Evolutionary conservation across 2,888 invertebrate species (phyloP).

Genomic region (Stenolophus ochropezus): DNA sequence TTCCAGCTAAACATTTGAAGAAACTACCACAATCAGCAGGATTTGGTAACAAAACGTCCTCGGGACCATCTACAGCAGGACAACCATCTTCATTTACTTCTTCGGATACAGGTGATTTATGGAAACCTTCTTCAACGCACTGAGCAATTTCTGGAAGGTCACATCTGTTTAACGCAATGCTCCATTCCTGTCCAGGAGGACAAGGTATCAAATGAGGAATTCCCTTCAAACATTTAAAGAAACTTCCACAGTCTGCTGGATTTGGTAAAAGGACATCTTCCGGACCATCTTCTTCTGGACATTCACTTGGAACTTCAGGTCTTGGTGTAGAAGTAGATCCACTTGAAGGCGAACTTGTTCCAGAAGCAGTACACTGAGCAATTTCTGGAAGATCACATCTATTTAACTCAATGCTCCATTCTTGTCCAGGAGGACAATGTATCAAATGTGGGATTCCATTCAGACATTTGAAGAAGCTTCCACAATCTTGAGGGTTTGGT

Average conservation of each 20-base stretch:
- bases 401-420: slow-evolving; percentile 27
- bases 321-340: not conserved
- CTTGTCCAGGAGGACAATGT: slow-evolving; percentile 60
- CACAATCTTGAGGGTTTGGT: slow-evolving; percentile 57
- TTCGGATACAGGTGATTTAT: too few relatives aligned
- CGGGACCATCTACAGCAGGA: slow-evolving; percentile 48
- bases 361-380: slow-evolving; percentile 36
- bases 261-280: slow-evolving; percentile 51
- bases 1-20: slow-evolving; percentile 46
- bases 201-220: slow-evolving; percentile 31
- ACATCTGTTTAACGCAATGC: slow-evolving; percentile 39
- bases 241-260: slow-evolving; percentile 56
- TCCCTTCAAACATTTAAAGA: slow-evolving; percentile 56
- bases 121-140: slow-evolving; percentile 43
- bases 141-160: slow-evolving; percentile 59
- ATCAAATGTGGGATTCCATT: slow-evolving; percentile 58
- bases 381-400: slow-evolving; percentile 44
- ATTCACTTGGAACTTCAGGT: not conserved
- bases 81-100: too few relatives aligned
- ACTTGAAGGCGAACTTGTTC: not conserved
- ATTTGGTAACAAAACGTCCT: slow-evolving; percentile 52
- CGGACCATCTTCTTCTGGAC: slow-evolving; percentile 52
- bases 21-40: slow-evolving; percentile 54
- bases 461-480: slow-evolving; percentile 59
- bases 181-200: slow-evolving; percentile 56